A percentile compares a stretch with the other conserved stretches of the same genome.
Evolutionary conservation across 2,113 vertebrate species (phyloP).

Genomic region (Oreochromis spilurus): DNA sequence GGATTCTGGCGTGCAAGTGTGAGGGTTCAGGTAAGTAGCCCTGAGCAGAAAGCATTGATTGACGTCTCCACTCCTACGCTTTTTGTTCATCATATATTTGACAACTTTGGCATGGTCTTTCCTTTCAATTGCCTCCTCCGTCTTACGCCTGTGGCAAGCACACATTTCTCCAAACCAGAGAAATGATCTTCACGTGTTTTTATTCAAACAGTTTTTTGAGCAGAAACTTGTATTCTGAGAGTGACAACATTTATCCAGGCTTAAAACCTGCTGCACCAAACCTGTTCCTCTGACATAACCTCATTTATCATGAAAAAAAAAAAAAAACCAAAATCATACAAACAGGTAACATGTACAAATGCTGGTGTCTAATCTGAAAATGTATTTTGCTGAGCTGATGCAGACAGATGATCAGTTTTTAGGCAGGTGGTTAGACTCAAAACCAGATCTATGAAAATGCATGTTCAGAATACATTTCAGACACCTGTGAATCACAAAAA

Average conservation of each 20-base stretch:
- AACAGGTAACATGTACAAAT: not conserved
- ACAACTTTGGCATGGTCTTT: not conserved
- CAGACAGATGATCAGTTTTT: not conserved
- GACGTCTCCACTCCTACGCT: not conserved
- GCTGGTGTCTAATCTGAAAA: not conserved
- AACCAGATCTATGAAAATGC: not conserved
- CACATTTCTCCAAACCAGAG: not conserved
- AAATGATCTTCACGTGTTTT: not conserved
- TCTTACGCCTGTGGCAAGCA: not conserved
- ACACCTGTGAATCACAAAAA: not conserved
- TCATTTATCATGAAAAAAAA: not conserved
- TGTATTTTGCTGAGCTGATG: not conserved
- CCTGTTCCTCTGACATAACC: not conserved
- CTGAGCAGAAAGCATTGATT: not conserved
- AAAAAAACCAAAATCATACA: not conserved
- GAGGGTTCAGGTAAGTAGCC: not conserved
- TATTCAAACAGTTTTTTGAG: slow-evolving; percentile 29
- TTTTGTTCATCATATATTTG: not conserved
- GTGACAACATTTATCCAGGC: not conserved
- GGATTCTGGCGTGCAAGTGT: not conserved
- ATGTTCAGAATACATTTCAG: not conserved
- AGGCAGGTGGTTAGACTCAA: not conserved
- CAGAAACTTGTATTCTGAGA: not conserved
- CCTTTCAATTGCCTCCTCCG: not conserved
- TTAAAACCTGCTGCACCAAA: not conserved